These are phyloP conservation scores for Germaria angustata DNA, from an alignment of 2,888 invertebrate species.

Conservation along the genomic window DNA sequence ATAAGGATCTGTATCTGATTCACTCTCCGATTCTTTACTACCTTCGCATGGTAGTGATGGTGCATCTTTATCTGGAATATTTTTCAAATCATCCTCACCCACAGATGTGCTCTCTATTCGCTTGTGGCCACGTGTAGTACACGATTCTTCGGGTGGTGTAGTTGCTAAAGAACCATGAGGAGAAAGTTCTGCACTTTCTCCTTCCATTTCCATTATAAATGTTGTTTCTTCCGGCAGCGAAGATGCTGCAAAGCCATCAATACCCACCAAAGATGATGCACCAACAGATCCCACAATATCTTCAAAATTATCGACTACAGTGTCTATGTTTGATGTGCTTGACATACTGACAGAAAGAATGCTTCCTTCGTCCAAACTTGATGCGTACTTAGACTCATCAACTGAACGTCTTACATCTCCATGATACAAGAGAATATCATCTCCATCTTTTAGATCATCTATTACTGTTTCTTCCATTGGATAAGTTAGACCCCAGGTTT, in stretches of 20 bases:
- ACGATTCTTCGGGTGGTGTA: slow-evolving; percentile 73
- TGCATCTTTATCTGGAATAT: slow-evolving; percentile 72
- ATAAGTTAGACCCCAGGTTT: slow-evolving; percentile 75
- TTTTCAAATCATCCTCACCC: slow-evolving; percentile 73
- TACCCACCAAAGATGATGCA: slow-evolving; percentile 78
- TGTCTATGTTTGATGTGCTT: slow-evolving; percentile 82
- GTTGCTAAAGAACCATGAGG: slow-evolving; percentile 71
- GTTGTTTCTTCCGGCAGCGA: slow-evolving; percentile 74
- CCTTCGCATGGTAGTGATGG: slow-evolving; percentile 73
- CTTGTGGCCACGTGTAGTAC: slow-evolving; percentile 81
- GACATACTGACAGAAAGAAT: slow-evolving; percentile 82
- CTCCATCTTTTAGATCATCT: slow-evolving; percentile 72
- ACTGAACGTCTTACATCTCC: slow-evolving; percentile 72
- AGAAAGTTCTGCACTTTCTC: slow-evolving; percentile 73
- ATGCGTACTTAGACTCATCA: slow-evolving; percentile 81
- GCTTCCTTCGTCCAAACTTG: slow-evolving; percentile 83
- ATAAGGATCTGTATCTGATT: slow-evolving; percentile 80
- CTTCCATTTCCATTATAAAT: slow-evolving; percentile 71
- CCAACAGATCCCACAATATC: slow-evolving; percentile 78
- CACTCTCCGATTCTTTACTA: slow-evolving; percentile 80
- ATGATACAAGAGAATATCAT: slow-evolving; percentile 75
- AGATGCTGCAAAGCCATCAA: slow-evolving; percentile 74
- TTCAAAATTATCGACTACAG: slow-evolving; percentile 79
- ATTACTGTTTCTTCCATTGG: slow-evolving; percentile 75
- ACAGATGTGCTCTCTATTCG: slow-evolving; percentile 82